phyloP scores from a whole-genome alignment of 2,797 vertebrate species.

The Austrolebias charrua region DNA sequence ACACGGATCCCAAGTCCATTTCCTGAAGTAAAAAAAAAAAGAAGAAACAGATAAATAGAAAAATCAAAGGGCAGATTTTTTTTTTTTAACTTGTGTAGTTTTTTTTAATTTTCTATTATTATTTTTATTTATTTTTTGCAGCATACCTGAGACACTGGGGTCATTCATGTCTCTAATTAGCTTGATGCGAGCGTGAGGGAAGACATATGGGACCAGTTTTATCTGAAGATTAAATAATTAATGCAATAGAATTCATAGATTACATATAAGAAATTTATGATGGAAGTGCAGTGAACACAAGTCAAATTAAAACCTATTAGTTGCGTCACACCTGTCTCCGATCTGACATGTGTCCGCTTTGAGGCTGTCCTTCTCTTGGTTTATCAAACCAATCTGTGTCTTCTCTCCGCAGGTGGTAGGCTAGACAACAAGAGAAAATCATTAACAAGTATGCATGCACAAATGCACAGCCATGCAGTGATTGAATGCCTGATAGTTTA shows the following conservation, averaged over 20 bases:
- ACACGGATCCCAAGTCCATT: conserved; percentile 90
- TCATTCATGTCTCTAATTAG: conserved; percentile 92
- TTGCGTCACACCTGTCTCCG: conserved; percentile 85
- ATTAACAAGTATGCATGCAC: conserved; percentile 34
- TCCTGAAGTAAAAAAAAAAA: conserved; percentile 58
- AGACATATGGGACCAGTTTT: conserved; percentile 89
- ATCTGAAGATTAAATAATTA: conserved; percentile 73
- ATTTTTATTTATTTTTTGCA: neutral
- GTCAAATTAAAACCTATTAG: neutral
- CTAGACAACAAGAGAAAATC: conserved; percentile 74
- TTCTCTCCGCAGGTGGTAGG: conserved; percentile 96
- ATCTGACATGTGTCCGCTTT: conserved; percentile 84
- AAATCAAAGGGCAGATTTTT: neutral
- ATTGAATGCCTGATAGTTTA: conserved; percentile 2
- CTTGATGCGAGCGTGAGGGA: conserved; percentile 90
- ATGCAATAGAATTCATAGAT: neutral
- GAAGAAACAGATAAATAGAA: conserved; percentile 9
- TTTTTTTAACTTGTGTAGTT: neutral
- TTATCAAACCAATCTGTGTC: conserved; percentile 99
- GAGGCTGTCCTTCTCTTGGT: conserved; percentile 87
- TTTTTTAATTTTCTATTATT: neutral
- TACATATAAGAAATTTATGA: neutral
- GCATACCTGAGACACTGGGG: conserved; percentile 94
- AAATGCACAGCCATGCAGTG: neutral
- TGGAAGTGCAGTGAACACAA: neutral